phyloP scores from a whole-genome alignment of 23 tunicate species.

The Botrylloides violaceus region DNA sequence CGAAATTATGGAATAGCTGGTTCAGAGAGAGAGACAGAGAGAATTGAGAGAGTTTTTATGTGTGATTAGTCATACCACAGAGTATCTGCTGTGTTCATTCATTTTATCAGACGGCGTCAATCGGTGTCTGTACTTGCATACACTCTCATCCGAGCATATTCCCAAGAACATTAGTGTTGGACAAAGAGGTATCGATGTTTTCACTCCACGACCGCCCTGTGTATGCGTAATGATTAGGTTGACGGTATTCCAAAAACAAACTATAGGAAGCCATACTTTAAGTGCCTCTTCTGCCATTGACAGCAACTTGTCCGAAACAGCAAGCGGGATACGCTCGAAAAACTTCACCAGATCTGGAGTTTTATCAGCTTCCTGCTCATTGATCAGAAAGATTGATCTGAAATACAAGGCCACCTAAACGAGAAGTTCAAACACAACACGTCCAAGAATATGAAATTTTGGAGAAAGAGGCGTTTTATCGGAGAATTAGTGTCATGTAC shows the following conservation, averaged over 20 bases:
- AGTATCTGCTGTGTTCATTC: neutral
- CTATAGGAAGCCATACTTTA: neutral
- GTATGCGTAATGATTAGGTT: neutral
- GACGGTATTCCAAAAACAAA: neutral
- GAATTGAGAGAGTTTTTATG: too few species aligned
- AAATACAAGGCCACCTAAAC: neutral
- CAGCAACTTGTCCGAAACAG: neutral
- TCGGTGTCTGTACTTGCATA: constrained; percentile 39
- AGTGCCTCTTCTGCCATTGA: neutral
- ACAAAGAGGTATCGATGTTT: constrained; percentile 1
- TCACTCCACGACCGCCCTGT: too few species aligned
- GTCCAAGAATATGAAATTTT: too few species aligned
- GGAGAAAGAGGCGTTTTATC: too few species aligned
- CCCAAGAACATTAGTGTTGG: constrained; percentile 23
- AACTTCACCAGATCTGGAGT: neutral
- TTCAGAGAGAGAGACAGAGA: too few species aligned
- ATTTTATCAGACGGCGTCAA: constrained; percentile 31
- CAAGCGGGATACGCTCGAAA: neutral
- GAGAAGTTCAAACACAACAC: too few species aligned
- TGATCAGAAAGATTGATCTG: neutral
- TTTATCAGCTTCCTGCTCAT: neutral
- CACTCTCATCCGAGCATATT: constrained; percentile 30
- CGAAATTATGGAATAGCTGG: too few species aligned
- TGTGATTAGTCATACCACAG: neutral
- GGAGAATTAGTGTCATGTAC: too few species aligned